Conservation (phyloP, 2,113 vertebrate species). For the Syngnathus typhle region DNA sequence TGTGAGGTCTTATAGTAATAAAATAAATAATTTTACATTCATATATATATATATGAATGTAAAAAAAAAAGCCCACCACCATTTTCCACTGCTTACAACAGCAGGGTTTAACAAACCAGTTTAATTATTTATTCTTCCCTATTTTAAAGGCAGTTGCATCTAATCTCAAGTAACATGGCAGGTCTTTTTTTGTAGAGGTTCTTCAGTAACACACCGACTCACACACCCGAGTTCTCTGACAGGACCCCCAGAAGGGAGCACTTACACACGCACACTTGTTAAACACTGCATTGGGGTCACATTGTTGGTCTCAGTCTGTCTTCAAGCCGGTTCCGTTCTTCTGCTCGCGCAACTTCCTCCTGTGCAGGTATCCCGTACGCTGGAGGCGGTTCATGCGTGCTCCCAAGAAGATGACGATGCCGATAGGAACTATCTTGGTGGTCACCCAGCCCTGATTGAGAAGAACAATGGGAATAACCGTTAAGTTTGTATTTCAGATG, state of each 20-base stretch:
- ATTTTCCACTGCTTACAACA: conserved; percentile 69
- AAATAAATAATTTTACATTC: conserved; percentile 55
- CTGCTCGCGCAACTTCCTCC: conserved; percentile 72
- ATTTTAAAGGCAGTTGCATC: conserved; percentile 29
- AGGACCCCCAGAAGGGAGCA: conserved; percentile 10
- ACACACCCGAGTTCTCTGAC: not conserved
- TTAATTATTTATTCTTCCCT: conserved; percentile 4
- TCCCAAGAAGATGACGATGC: conserved; percentile 54
- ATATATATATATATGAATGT: conserved; percentile 19
- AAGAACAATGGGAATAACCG: not conserved
- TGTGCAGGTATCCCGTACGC: conserved; percentile 74
- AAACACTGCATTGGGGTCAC: conserved; percentile 3
- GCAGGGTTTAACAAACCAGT: conserved; percentile 54
- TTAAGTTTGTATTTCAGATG: too few relatives aligned
- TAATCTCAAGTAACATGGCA: conserved; percentile 34
- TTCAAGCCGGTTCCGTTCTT: conserved; percentile 48
- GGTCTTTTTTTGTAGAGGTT: not conserved
- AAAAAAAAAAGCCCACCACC: conserved; percentile 58
- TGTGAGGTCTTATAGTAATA: conserved; percentile 30
- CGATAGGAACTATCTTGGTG: conserved; percentile 63
- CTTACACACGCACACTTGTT: conserved; percentile 12
- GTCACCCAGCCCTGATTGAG: conserved; percentile 73
- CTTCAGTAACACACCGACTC: conserved; percentile 21
- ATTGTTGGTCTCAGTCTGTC: conserved; percentile 56
- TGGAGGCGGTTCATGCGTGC: conserved; percentile 65